Evolutionary conservation across 2,888 invertebrate genomes (phyloP).

Genomic region (Synanthedon formicaeformis): DNA sequence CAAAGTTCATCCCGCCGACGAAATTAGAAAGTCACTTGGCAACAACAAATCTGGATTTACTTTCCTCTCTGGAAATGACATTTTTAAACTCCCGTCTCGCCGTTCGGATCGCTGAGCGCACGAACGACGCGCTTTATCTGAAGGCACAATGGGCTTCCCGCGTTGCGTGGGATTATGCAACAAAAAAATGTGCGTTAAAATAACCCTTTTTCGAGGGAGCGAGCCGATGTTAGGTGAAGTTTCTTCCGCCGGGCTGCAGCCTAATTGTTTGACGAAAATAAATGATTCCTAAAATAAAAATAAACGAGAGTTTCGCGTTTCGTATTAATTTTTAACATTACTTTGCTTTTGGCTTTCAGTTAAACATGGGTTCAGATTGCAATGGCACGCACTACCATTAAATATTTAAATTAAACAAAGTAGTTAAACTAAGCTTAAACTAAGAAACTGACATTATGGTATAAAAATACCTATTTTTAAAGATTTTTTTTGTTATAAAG

Average conservation of each 20-base stretch:
- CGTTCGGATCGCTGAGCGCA: constrained; percentile 26
- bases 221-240: constrained; percentile 51
- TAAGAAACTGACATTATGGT: no score
- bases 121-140: constrained; percentile 34
- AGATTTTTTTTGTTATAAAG: no score
- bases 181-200: constrained; percentile 51
- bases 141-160: constrained; percentile 27
- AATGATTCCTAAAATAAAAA: constrained; percentile 65
- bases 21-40: constrained; percentile 66
- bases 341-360: constrained; percentile 32
- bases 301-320: constrained; percentile 63
- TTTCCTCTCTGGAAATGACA: constrained; percentile 52
- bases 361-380: neutral
- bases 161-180: constrained; percentile 49
- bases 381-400: neutral
- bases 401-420: neutral
- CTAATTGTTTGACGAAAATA: constrained; percentile 69
- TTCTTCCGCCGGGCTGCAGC: constrained; percentile 46
- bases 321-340: constrained; percentile 53
- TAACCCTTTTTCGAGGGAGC: constrained; percentile 44
- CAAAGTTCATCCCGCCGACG: constrained; percentile 49
- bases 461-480: no score
- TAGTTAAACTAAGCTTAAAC: no score
- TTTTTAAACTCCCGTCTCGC: constrained; percentile 46
- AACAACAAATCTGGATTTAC: constrained; percentile 60